Evolutionary conservation across 1,140 invertebrate genomes (phyloP).

Genomic region (Portunus trituberculatus): DNA sequence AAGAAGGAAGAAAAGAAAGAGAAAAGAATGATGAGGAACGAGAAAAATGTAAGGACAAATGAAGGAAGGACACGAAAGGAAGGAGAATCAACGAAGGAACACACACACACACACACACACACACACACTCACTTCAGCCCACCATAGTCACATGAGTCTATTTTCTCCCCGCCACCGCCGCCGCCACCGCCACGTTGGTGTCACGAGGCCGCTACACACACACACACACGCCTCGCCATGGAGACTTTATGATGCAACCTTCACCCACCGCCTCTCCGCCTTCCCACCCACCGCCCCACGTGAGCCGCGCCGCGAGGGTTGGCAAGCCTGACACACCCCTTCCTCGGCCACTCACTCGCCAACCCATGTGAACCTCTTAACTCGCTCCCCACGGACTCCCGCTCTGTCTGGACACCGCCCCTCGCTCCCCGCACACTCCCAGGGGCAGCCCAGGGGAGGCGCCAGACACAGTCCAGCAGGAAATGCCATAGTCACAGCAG

Average conservation of each 20-base stretch:
- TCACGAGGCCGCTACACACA: slow-evolving; percentile 7
- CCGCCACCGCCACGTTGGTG: neutral
- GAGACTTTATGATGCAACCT: neutral
- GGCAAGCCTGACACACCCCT: slow-evolving; percentile 43
- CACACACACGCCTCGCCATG: neutral
- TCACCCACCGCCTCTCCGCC: neutral
- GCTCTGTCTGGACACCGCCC: too few species aligned
- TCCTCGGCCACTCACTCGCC: neutral
- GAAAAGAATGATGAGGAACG: neutral
- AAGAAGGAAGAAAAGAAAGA: neutral
- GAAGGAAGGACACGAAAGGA: too few species aligned
- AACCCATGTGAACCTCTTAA: slow-evolving; percentile 33
- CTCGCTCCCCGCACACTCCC: neutral
- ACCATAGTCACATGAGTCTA: neutral
- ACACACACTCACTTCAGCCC: neutral
- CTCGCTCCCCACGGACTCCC: neutral
- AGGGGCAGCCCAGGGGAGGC: neutral
- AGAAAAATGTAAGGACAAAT: neutral
- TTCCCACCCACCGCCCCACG: slow-evolving; percentile 38
- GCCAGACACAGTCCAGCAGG: neutral
- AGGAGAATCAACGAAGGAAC: neutral
- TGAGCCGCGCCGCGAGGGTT: slow-evolving; percentile 16
- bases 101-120: slow-evolving; percentile 36
- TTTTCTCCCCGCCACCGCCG: neutral
- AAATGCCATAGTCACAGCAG: neutral